These are phyloP conservation scores for Diadegma fenestrale DNA, from an alignment of 2,888 invertebrate species.

Conservation along the genomic window DNA sequence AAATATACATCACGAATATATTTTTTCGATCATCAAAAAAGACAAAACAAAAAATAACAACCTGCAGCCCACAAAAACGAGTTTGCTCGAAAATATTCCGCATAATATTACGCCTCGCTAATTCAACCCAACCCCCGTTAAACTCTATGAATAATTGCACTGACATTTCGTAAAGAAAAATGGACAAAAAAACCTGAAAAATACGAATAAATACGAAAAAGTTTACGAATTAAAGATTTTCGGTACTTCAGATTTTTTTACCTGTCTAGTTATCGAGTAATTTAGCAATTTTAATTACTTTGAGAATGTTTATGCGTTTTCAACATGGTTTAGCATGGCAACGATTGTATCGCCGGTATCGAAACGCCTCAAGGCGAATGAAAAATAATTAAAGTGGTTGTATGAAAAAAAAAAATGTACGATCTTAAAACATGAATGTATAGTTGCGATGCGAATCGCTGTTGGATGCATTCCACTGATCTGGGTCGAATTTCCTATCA, in stretches of 20 bases:
- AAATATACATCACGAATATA: not conserved
- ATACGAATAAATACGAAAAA: not conserved
- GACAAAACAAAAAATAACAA: conserved; percentile 30
- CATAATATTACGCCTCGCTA: conserved; percentile 10
- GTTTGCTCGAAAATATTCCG: conserved; percentile 22
- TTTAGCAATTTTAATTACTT: no score
- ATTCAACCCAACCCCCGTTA: conserved; percentile 49
- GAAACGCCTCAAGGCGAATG: no score
- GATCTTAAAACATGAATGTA: conserved; percentile 21
- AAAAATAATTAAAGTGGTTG: not conserved
- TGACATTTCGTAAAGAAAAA: not conserved
- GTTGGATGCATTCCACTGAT: conserved; percentile 16
- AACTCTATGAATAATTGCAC: conserved; percentile 49
- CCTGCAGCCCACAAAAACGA: conserved; percentile 29
- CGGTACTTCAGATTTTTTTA: no score
- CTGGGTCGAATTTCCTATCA: conserved; percentile 23
- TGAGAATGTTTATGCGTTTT: no score
- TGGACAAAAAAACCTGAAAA: not conserved
- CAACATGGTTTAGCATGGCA: no score
- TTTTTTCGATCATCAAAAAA: conserved; percentile 33
- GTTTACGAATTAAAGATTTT: not conserved
- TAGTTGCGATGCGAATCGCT: conserved; percentile 26
- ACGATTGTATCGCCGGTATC: no score
- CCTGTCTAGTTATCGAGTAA: no score
- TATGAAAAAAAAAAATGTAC: conserved; percentile 1